phyloP scores from a whole-genome alignment of 2,113 vertebrate genomes.

The Microcebus murinus region DNA sequence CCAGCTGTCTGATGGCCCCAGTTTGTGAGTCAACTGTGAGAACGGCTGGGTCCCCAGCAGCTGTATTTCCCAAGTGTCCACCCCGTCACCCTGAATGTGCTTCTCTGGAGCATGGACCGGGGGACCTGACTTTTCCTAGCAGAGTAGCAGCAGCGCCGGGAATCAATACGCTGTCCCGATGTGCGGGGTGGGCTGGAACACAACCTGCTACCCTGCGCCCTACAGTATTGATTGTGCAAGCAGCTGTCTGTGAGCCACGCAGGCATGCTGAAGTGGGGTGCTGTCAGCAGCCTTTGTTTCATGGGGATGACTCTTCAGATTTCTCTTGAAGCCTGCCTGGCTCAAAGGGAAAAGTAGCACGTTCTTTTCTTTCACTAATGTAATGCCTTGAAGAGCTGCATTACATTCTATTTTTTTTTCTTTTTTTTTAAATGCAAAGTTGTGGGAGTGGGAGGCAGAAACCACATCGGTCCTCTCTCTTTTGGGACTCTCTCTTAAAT shows the following conservation, averaged over 20 bases:
- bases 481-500: background rate
- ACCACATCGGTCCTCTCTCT: background rate
- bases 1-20: background rate
- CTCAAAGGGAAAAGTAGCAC: background rate
- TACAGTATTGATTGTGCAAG: background rate
- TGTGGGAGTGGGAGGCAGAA: background rate
- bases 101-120: background rate
- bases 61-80: background rate
- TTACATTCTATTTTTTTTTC: background rate
- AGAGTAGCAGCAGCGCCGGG: background rate
- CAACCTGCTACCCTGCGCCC: background rate
- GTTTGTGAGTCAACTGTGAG: background rate
- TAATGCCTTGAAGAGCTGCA: background rate
- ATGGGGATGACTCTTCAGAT: background rate
- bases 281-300: background rate
- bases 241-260: background rate
- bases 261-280: background rate
- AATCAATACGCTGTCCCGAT: background rate
- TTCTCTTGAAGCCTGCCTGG: background rate
- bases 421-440: background rate
- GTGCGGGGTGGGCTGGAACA: no score
- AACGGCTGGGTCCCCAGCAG: background rate
- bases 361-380: background rate
- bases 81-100: background rate
- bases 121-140: background rate